Conservation (phyloP, 2,888 invertebrate genomes). For the Margaritifera margaritifera region DNA sequence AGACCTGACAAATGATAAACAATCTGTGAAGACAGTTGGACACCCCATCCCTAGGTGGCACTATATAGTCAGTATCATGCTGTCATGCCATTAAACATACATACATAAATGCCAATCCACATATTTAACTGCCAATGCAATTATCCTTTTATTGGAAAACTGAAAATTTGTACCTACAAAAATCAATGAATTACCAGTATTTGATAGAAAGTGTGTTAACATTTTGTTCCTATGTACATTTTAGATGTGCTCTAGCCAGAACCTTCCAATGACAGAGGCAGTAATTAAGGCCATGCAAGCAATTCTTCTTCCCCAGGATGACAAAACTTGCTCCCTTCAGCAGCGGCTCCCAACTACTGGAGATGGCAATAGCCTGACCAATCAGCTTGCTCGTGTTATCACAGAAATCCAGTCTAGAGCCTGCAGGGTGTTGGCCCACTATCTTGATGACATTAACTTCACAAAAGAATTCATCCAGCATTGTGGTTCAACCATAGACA, state of each 20-base stretch:
- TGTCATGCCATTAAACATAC: no score
- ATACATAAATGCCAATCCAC: no score
- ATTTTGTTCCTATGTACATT: conserved; percentile 19
- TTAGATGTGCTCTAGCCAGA: conserved; percentile 60
- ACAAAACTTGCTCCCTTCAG: conserved; percentile 58
- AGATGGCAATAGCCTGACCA: conserved; percentile 65
- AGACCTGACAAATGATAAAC: no score
- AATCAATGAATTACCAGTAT: not conserved
- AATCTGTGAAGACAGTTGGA: no score
- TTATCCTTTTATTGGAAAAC: no score
- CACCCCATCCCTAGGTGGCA: no score
- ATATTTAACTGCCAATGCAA: no score
- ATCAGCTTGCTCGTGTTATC: conserved; percentile 71
- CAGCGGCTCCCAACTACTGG: conserved; percentile 59
- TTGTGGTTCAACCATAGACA: conserved; percentile 68
- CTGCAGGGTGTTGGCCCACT: conserved; percentile 67
- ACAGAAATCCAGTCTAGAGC: conserved; percentile 71
- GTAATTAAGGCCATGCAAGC: conserved; percentile 65
- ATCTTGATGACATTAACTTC: conserved; percentile 66
- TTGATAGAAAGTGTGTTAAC: not conserved
- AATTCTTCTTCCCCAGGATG: conserved; percentile 60
- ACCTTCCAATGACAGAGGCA: conserved; percentile 63
- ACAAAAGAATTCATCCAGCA: conserved; percentile 67
- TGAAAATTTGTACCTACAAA: not conserved
- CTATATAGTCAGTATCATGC: no score